Percentiles rank a stretch among this genome's conserved stretches.
Conservation (phyloP, 2,797 vertebrate genomes). For the Microtus obscurus region DNA sequence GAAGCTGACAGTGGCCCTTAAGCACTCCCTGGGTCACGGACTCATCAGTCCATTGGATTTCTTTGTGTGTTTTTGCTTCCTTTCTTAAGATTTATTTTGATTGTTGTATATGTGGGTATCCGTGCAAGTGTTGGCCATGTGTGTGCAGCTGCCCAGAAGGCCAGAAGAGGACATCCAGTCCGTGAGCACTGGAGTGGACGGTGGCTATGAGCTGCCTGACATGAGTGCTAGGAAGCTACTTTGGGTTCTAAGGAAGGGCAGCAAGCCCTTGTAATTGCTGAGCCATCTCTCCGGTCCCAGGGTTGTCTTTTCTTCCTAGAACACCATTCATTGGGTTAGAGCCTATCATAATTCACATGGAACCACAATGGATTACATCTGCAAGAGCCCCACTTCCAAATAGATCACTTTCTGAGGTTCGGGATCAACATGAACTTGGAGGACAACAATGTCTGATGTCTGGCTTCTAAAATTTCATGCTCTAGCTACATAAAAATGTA, state of each 20-base stretch:
- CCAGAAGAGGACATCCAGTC: background rate
- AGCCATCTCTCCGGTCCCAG: too few relatives aligned
- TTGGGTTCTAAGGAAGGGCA: background rate
- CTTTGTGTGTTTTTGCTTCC: background rate
- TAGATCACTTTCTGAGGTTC: background rate
- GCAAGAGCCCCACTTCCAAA: background rate
- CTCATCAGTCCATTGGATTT: background rate
- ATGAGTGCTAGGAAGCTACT: background rate
- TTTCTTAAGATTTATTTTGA: background rate
- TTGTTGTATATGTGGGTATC: background rate
- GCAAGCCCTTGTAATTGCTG: too few relatives aligned
- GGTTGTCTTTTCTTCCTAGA: background rate
- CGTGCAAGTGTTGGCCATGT: background rate
- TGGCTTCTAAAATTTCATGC: background rate
- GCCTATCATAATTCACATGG: background rate
- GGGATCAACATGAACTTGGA: background rate
- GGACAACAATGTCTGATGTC: background rate
- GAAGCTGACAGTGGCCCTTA: background rate
- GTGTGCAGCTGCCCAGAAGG: background rate
- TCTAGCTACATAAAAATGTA: background rate
- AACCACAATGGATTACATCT: background rate
- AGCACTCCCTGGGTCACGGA: background rate
- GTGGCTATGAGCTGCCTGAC: background rate
- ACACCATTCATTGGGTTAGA: background rate
- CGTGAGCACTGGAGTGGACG: too few relatives aligned